Evolutionary conservation across 2,113 vertebrate genomes (phyloP).

Genomic region (Syngnathus scovelli): DNA sequence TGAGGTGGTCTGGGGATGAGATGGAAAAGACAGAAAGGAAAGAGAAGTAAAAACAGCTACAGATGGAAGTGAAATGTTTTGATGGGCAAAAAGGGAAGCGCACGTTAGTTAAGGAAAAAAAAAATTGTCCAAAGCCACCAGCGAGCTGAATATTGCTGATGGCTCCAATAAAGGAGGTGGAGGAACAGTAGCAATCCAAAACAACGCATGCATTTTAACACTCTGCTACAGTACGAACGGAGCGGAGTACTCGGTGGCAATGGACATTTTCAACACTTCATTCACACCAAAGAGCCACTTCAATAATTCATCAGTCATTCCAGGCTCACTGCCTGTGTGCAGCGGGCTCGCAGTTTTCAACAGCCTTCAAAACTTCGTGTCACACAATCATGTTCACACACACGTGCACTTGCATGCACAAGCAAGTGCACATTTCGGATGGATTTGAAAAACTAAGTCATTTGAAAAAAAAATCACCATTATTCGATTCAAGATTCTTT

Average conservation of each 20-base stretch:
- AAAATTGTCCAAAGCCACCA: slow-evolving; percentile 5
- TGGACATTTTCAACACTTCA: slow-evolving; percentile 71
- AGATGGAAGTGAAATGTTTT: slow-evolving; percentile 34
- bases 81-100: slow-evolving; percentile 18
- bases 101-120: slow-evolving; percentile 25
- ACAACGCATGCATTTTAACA: slow-evolving; percentile 33
- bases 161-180: slow-evolving; percentile 15
- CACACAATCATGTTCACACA: slow-evolving; percentile 12
- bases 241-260: slow-evolving; percentile 47
- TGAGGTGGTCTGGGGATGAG: slow-evolving; percentile 23
- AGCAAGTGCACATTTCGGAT: slow-evolving; percentile 7
- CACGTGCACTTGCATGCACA: not conserved
- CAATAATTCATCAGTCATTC: slow-evolving; percentile 73
- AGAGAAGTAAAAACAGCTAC: slow-evolving; percentile 2
- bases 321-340: slow-evolving; percentile 50
- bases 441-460: slow-evolving; percentile 3
- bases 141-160: slow-evolving; percentile 22
- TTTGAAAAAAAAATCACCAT: slow-evolving; percentile 16
- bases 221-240: slow-evolving; percentile 25
- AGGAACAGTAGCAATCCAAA: slow-evolving; percentile 22
- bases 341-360: slow-evolving; percentile 71
- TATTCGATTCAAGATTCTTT: slow-evolving; percentile 21
- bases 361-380: slow-evolving; percentile 59
- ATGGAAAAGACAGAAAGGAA: slow-evolving; percentile 1
- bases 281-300: slow-evolving; percentile 72